phyloP scores from a whole-genome alignment of 2,888 invertebrate species.

The Cheilosia urbana region DNA sequence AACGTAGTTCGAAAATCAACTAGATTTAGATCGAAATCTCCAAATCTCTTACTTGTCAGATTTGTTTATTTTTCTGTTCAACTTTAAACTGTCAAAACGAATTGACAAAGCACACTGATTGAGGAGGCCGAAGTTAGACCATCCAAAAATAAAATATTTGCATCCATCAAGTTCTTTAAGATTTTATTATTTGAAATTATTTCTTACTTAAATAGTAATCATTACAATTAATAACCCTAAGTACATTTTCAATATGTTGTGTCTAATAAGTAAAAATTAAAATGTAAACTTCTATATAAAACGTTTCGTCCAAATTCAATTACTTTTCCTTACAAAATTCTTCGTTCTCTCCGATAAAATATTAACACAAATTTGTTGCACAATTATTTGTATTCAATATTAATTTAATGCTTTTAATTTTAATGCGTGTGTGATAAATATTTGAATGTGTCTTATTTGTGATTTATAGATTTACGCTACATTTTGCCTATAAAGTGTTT shows the following conservation, averaged over 20 bases:
- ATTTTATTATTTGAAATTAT: constrained; percentile 44
- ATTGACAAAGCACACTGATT: no score
- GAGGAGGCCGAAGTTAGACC: no score
- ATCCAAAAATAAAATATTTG: no score
- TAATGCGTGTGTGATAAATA: constrained; percentile 26
- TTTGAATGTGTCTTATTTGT: constrained; percentile 1
- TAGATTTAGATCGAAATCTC: no score
- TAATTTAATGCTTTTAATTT: constrained; percentile 32
- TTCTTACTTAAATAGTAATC: constrained; percentile 35
- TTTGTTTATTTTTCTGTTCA: no score
- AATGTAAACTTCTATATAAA: constrained; percentile 22
- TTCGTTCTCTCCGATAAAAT: constrained; percentile 6
- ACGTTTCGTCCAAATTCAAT: constrained; percentile 24
- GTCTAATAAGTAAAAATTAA: constrained; percentile 22
- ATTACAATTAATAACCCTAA: constrained; percentile 22
- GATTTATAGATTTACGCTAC: constrained; percentile 8
- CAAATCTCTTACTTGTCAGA: no score
- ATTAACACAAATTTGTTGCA: constrained; percentile 8
- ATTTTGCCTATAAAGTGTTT: constrained; percentile 5
- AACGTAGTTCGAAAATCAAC: no score
- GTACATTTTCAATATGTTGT: constrained; percentile 23
- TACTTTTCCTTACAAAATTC: constrained; percentile 21
- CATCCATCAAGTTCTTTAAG: neutral
- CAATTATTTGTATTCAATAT: neutral
- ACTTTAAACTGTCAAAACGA: no score